Percentiles rank a stretch among this genome's conserved stretches.
Evolutionary conservation across 2,797 vertebrate genomes (phyloP).

Genomic region (Florisuga fusca): DNA sequence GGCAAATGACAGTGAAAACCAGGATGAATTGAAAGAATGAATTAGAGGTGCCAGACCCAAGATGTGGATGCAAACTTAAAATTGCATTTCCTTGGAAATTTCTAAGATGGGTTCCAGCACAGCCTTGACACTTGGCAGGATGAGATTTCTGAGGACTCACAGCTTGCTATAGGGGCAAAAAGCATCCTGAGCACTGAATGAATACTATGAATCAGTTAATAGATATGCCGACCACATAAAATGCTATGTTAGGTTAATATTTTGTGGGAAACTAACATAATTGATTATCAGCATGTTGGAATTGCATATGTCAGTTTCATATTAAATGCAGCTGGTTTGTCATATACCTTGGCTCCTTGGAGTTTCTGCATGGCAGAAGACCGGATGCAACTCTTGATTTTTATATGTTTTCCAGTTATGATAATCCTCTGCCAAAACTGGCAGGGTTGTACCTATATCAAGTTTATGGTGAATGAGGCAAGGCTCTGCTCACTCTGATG

Average conservation of each 20-base stretch:
- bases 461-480: slow-evolving; percentile 41
- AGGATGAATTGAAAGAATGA: not conserved
- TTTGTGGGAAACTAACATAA: not conserved
- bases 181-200: not conserved
- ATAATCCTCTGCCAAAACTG: not conserved
- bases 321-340: not conserved
- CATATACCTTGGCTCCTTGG: not conserved
- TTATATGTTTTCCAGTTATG: not conserved
- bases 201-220: not conserved
- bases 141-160: not conserved
- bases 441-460: slow-evolving; percentile 11
- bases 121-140: not conserved
- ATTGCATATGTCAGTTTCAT: not conserved
- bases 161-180: not conserved
- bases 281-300: not conserved
- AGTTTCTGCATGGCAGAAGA: not conserved
- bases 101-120: not conserved
- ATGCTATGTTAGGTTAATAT: not conserved
- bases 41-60: not conserved
- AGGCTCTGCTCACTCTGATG: slow-evolving; percentile 41
- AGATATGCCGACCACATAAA: not conserved
- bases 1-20: not conserved
- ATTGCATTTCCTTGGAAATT: not conserved
- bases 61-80: not conserved
- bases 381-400: not conserved